These are phyloP conservation scores for Leptinotarsa peninsularis DNA, from an alignment of 2,888 invertebrate genomes.

Conservation along the genomic window DNA sequence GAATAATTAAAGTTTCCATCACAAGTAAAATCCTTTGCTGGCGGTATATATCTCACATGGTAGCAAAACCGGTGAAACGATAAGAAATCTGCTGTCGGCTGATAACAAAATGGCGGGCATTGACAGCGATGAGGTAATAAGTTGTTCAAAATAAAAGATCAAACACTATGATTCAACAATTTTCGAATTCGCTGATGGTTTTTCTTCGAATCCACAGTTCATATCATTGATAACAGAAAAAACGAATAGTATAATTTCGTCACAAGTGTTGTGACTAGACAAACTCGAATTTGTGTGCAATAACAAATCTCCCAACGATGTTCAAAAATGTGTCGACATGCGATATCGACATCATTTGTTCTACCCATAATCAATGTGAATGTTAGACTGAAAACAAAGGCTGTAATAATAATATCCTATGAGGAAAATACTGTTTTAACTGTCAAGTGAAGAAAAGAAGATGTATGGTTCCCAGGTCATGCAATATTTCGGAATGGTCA, in stretches of 20 bases:
- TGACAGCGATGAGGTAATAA: too few species aligned
- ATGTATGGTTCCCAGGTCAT: background rate
- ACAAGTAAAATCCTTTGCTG: too few species aligned
- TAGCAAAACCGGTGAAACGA: too few species aligned
- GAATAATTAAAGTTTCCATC: too few species aligned
- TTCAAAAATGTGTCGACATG: background rate
- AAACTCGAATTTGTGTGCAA: background rate
- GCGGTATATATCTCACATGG: too few species aligned
- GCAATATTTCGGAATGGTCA: slow-evolving; percentile 1
- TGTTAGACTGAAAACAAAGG: background rate
- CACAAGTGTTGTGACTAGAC: background rate
- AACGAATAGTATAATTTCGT: background rate
- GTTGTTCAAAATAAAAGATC: background rate
- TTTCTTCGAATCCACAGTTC: background rate
- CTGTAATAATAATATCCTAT: background rate
- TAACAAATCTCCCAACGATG: background rate
- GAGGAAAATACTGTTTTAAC: background rate
- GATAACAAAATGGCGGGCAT: too few species aligned
- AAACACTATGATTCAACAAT: background rate
- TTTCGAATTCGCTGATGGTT: background rate
- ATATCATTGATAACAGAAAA: background rate
- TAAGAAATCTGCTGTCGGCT: too few species aligned
- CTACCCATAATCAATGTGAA: background rate
- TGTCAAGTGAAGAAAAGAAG: background rate
- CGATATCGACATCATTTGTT: background rate